A percentile compares a stretch with the other conserved stretches of the same genome.
These are phyloP conservation scores for Craterocephalus amniculus DNA, from an alignment of 2,797 vertebrate species.

Conservation along the genomic window DNA sequence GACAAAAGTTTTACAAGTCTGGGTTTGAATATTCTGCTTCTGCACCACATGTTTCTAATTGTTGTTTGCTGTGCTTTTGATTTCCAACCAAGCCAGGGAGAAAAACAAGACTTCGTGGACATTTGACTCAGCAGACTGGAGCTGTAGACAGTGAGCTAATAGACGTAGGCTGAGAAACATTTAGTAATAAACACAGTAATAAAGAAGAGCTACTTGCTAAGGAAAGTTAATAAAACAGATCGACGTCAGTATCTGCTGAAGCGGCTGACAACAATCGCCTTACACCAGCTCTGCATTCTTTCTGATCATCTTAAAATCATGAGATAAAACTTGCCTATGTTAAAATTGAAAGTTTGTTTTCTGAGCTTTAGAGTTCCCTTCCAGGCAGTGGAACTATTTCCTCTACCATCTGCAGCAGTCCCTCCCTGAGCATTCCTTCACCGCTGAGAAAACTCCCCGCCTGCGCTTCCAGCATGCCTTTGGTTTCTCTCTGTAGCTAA, in stretches of 20 bases:
- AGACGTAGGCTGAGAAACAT: slow-evolving; percentile 33
- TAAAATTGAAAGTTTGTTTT: slow-evolving; percentile 79
- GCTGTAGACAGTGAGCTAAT: slow-evolving; percentile 43
- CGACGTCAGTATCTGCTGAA: slow-evolving; percentile 17
- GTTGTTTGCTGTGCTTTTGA: slow-evolving; percentile 50
- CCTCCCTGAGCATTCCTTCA: slow-evolving; percentile 87
- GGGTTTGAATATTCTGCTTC: slow-evolving; percentile 59
- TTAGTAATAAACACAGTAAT: slow-evolving; percentile 58
- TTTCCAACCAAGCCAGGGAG: slow-evolving; percentile 37
- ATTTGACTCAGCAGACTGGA: slow-evolving; percentile 58
- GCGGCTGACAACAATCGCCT: slow-evolving; percentile 8
- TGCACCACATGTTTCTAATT: slow-evolving; percentile 71
- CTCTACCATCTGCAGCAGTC: slow-evolving; percentile 80
- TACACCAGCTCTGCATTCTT: slow-evolving; percentile 34
- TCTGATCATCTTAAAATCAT: slow-evolving; percentile 51
- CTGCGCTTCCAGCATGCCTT: slow-evolving; percentile 79
- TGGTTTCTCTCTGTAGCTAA: slow-evolving; percentile 74
- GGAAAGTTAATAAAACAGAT: slow-evolving; percentile 29
- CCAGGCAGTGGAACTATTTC: slow-evolving; percentile 81
- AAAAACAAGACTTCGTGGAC: slow-evolving; percentile 46
- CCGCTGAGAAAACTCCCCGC: slow-evolving; percentile 83
- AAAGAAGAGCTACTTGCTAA: slow-evolving; percentile 29
- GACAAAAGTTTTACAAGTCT: slow-evolving; percentile 68
- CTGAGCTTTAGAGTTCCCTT: slow-evolving; percentile 77
- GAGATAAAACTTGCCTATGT: slow-evolving; percentile 58